Evolutionary conservation across 2,888 invertebrate genomes (phyloP).

Genomic region (Encarsia formosa): DNA sequence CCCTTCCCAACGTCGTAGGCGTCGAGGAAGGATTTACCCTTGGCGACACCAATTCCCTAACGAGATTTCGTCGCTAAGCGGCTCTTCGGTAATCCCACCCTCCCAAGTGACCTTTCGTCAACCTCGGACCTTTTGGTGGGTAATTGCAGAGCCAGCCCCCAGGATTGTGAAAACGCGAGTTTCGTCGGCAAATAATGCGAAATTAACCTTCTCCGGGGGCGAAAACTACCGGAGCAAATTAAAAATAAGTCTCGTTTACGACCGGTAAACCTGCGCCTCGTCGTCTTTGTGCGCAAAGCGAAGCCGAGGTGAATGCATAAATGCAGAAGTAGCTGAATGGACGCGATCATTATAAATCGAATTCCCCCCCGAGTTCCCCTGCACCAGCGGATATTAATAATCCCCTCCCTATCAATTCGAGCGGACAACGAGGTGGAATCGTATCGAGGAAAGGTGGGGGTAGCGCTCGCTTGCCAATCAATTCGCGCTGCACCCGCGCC

Average conservation of each 20-base stretch:
- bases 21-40: not conserved
- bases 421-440: conserved; percentile 30
- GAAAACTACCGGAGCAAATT: too few species aligned
- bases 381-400: conserved; percentile 32
- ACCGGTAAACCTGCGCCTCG: too few species aligned
- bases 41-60: not conserved
- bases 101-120: conserved; percentile 2
- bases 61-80: conserved; percentile 14
- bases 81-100: not conserved
- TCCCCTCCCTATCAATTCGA: conserved; percentile 29
- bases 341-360: conserved; percentile 22
- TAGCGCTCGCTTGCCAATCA: conserved; percentile 42
- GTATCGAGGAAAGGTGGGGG: conserved; percentile 5
- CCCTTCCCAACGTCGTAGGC: too few species aligned
- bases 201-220: too few species aligned
- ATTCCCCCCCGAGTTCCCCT: conserved; percentile 8
- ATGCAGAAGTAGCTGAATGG: conserved; percentile 5
- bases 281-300: too few species aligned
- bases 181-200: too few species aligned
- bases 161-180: too few species aligned
- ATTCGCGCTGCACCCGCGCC: conserved; percentile 46
- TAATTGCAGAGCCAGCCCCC: too few species aligned
- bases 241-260: too few species aligned
- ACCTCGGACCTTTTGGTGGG: not conserved
- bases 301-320: too few species aligned